Base-by-base conservation (phyloP, 2,113 vertebrate species). In the Catharus minimus region DNA sequence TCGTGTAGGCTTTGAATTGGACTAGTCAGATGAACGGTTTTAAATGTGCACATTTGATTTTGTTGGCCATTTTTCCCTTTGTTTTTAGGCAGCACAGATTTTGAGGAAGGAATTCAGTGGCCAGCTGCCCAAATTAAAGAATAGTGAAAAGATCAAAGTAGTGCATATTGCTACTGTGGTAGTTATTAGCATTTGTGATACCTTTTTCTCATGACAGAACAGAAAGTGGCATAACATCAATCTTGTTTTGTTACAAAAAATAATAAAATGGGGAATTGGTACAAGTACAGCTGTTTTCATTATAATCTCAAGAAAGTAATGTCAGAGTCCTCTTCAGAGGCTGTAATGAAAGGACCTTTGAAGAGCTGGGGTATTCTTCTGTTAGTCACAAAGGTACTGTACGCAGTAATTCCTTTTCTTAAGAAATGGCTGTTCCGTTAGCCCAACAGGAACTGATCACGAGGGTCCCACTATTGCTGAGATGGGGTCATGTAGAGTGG, bases 401-500 rank as follows among this genome's bases (percentile, higher is more conserved):
- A 96, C 66, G 39, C 43, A 69, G 95, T 90, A 96, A 94, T 97
- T 95, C 86, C 92, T 96, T 95, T 91, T 94, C 81, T 78, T 95
- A 96, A 96, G 84, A 94, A 92, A 92, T 95, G 89, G 82, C 75
- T 96, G 94, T 95, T 96, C 95, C 68, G 78, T 97, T 96, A 97
- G 96, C 96, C 91, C 92, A 94, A 97, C 94, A 97, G 96, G 96
- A 97, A 96, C 92, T 96, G 93, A 97, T 96, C 83, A 95, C 56
- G 89, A 97, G 95, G 95, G 82, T 95, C 90, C 88, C 92, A 94
- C 94, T 95, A 95, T 94, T 94, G 93, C 75, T 27, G 75, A 97
- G 97, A 96, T 83, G 81, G 95, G 97, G 95, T 97, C 97, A 96
- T 96, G 95, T 81, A 97, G 97, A 97, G 96, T 97, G 95, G 97